Evolutionary conservation across 2,113 vertebrate species (phyloP), one percentile per base, ranked within the genome.

Genomic region (Poeciliopsis prolifica): DNA sequence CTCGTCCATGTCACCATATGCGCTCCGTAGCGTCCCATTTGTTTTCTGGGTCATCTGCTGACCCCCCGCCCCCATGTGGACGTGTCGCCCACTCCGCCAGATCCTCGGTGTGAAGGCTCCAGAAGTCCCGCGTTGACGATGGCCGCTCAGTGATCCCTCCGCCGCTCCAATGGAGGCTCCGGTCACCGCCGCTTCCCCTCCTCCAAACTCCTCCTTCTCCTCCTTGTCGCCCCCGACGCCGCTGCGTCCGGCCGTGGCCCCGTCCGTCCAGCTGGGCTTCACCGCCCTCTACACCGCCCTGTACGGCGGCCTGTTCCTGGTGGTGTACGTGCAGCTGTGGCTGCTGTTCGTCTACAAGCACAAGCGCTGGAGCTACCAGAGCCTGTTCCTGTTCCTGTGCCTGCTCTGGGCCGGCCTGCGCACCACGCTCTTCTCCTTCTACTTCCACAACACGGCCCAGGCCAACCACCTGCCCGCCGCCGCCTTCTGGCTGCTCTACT

Each of bases 321-420:
- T 93, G 2, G 95, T 96, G 28, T 97, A 96, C 74, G 64, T 91
- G 71, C 96, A 97, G 92, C 95, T 97, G 22, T 97, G 96, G 96
- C 92, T 97, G 72, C 91, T 96, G 26, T 88, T 94, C 28, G 74
- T 94, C 5, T 96, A 95, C 37, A 90, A 93, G 35, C 95, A 97
- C 92, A 97, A 97, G 78, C 89, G 95, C 29, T 94, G 95, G 92
- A 96, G 96, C 91, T 97, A 96, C 83, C 96, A 97, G 92, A 97
- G 95, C 0, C 81, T 94, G 72, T 96, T 97, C 84, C 95, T 97
- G 48, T 95, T 95, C 61, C 92, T 97, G 66, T 97, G 95, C 88
- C 90, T 96, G 74, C 92, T 96, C 65, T 97, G 96, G 96, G 94
- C 96, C 0, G 95, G 94, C 17, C 89, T 97, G 61, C 95, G 96